These are phyloP conservation scores for Magallana ariakensis DNA, from an alignment of 1,140 invertebrate genomes.

Conservation along the genomic window DNA sequence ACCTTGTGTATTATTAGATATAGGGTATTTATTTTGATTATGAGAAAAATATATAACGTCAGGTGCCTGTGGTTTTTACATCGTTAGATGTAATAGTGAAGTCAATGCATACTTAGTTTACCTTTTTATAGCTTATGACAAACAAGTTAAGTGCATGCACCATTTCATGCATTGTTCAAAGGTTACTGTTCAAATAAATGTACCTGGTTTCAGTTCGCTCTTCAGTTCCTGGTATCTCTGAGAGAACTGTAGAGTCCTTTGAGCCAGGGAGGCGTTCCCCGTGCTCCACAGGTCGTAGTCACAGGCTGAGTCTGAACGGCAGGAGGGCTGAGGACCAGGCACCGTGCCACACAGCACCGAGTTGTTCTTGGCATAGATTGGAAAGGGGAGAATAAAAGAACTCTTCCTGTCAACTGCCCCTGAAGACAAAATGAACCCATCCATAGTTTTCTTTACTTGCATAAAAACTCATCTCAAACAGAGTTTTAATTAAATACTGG, in stretches of 20 bases:
- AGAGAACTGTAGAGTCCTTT: conserved; percentile 3
- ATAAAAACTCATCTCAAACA: too few species aligned
- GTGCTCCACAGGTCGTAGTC: conserved; percentile 42
- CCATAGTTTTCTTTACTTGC: not conserved
- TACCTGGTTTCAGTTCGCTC: conserved; percentile 37
- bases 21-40: too few species aligned
- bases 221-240: conserved; percentile 4
- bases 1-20: too few species aligned
- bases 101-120: too few species aligned
- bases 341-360: not conserved
- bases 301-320: conserved; percentile 24
- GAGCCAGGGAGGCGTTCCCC: not conserved
- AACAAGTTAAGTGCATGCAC: too few species aligned
- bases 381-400: not conserved
- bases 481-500: too few species aligned
- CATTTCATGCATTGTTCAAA: too few species aligned
- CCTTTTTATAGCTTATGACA: too few species aligned
- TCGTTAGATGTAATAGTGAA: too few species aligned
- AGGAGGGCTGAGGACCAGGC: not conserved
- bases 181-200: too few species aligned
- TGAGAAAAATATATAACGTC: too few species aligned
- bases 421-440: not conserved
- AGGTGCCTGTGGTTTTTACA: too few species aligned
- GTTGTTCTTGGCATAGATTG: not conserved
- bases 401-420: not conserved